phyloP scores from a whole-genome alignment of 1,140 invertebrate species.

The Zaprionus gabonicus region DNA sequence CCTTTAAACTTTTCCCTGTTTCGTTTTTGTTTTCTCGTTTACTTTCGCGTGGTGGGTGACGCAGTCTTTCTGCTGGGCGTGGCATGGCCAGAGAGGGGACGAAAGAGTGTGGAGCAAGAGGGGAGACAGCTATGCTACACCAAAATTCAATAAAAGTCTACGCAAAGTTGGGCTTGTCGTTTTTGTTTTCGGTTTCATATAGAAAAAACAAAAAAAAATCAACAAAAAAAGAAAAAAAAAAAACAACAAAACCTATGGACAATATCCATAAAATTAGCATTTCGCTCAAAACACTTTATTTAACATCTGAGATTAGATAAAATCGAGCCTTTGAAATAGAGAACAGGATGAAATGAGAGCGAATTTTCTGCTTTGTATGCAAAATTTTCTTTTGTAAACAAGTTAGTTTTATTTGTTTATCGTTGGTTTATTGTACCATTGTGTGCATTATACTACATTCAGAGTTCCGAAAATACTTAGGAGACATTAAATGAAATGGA shows the following conservation, averaged over 20 bases:
- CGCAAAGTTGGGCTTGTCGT: constrained; percentile 52
- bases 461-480: not conserved
- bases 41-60: constrained; percentile 30
- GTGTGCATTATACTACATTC: constrained; percentile 27
- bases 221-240: not conserved
- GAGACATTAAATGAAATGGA: not conserved
- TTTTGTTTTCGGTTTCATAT: constrained; percentile 46
- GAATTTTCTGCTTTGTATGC: constrained; percentile 6
- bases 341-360: not conserved
- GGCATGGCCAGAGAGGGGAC: not conserved
- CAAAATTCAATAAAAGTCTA: constrained; percentile 66
- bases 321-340: constrained; percentile 36
- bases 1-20: constrained; percentile 56
- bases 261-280: constrained; percentile 68
- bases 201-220: not conserved
- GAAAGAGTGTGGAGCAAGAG: not conserved
- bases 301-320: constrained; percentile 65
- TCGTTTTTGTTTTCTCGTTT: constrained; percentile 49
- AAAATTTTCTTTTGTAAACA: constrained; percentile 37
- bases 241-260: constrained; percentile 48
- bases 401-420: constrained; percentile 46
- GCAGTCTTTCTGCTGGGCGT: constrained; percentile 8
- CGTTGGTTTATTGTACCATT: constrained; percentile 24
- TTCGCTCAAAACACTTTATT: constrained; percentile 58
- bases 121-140: constrained; percentile 21